Evolutionary conservation across 2,888 invertebrate species (phyloP).

Genomic region (Noctua janthe): DNA sequence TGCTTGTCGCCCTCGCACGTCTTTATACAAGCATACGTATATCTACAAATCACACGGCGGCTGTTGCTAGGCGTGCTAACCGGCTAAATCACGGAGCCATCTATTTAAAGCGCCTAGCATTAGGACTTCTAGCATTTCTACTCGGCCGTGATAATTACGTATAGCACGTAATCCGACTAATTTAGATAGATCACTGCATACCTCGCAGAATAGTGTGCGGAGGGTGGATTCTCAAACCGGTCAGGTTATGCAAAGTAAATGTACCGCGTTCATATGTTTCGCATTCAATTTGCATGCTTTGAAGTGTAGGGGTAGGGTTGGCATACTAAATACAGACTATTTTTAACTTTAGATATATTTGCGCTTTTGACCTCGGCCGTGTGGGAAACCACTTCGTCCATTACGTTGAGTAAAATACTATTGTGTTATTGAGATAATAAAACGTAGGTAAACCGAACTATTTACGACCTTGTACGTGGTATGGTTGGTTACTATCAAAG

Average conservation of each 20-base stretch:
- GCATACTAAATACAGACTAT: slow-evolving; percentile 79
- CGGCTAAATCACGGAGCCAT: slow-evolving; percentile 64
- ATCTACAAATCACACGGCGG: slow-evolving; percentile 56
- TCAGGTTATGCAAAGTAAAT: slow-evolving; percentile 68
- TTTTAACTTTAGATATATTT: slow-evolving; percentile 73
- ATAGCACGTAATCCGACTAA: slow-evolving; percentile 64
- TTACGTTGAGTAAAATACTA: slow-evolving; percentile 32
- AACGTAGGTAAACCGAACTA: slow-evolving; percentile 27
- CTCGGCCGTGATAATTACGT: slow-evolving; percentile 56
- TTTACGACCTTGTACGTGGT: slow-evolving; percentile 19
- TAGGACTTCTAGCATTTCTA: slow-evolving; percentile 54
- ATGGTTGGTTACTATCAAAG: slow-evolving; percentile 17
- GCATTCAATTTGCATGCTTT: slow-evolving; percentile 78
- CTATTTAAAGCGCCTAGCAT: slow-evolving; percentile 34
- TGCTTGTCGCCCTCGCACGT: slow-evolving; percentile 72
- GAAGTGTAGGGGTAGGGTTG: slow-evolving; percentile 74
- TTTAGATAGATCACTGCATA: slow-evolving; percentile 56
- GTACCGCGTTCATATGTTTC: slow-evolving; percentile 70
- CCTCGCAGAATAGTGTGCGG: slow-evolving; percentile 19
- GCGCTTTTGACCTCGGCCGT: slow-evolving; percentile 62
- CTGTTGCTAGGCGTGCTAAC: slow-evolving; percentile 75
- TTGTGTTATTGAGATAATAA: slow-evolving; percentile 37
- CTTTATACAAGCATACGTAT: slow-evolving; percentile 64
- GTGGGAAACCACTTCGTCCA: slow-evolving; percentile 57
- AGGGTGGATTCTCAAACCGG: slow-evolving; percentile 47